Base-by-base conservation (phyloP, 2,113 vertebrate genomes). In the Octodon degus region DNA sequence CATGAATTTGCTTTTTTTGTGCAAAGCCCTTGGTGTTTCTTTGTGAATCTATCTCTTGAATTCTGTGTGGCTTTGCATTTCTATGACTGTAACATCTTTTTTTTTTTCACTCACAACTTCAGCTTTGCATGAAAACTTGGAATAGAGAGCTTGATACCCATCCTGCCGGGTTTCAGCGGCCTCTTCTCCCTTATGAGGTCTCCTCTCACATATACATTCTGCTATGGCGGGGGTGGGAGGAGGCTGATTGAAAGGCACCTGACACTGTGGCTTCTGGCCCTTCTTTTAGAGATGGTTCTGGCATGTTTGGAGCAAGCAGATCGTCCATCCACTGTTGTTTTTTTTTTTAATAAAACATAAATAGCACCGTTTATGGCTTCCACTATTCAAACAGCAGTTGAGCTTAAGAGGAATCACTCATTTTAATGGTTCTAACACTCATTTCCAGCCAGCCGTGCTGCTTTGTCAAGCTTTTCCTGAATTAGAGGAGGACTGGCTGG, bases 321-420 rank as follows among this genome's bases (percentile, higher is more conserved):
- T 88, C 17, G 1, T 88, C 81, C 90, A 90, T 93, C 93, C 74
- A n/a, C n/a, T n/a, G 50, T 81, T 93, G 84, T 72, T 74, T 83
- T 95, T 84, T 84, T 95, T 97, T 97, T 97, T 60, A 98, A 96
- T 98, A 97, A 97, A 97, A 96, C 92, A 96, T 90, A 95, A 94
- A 86, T 60, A 96, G 93, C 47, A 53, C 77, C 58, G 93, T 93
- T 96, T 97, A 96, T 96, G 81, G 88, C 93, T 92, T 92, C 67
- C 55, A 95, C 95, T 95, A 34, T 96, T 96, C 92, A 96, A 90
- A 97, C 95, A 98, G 94, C 93, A 93, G 95, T 97, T 96, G 93
- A 90, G 93, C 60, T 55, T 82, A 88, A 72, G 47, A 96, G 96
- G 81, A 94, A 92, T 96, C 72, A 96, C 83, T 97, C 93, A 93